Percentiles rank a stretch among this genome's conserved stretches.
Evolutionary conservation across 2,797 vertebrate genomes (phyloP).

Genomic region (Oryzias dopingdopingensis): DNA sequence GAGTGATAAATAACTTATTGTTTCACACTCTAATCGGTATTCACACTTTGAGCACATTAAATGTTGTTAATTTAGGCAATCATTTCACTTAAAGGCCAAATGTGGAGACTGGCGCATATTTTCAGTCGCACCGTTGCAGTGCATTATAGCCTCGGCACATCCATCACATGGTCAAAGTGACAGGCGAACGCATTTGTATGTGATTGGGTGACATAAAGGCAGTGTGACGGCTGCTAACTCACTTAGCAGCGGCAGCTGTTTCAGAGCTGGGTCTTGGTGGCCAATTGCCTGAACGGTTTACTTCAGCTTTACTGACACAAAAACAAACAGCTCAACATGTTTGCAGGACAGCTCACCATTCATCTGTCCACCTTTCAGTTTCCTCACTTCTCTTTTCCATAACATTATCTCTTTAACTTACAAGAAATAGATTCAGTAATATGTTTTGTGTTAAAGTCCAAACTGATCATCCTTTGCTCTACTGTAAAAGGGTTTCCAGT

Average conservation of each 20-base stretch:
- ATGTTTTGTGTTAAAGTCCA: too few relatives aligned
- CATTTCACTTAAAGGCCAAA: slow-evolving; percentile 98
- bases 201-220: slow-evolving; percentile 98
- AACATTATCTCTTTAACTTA: too few relatives aligned
- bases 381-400: slow-evolving; percentile 37
- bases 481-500: too few relatives aligned
- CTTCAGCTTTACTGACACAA: slow-evolving; percentile 99
- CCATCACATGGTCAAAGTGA: slow-evolving; percentile 86
- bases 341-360: slow-evolving; percentile 82
- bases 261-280: slow-evolving; percentile 90
- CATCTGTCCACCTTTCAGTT: slow-evolving; percentile 45
- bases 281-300: slow-evolving; percentile 98
- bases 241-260: slow-evolving; percentile 99
- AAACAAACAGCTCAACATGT: slow-evolving; percentile 93
- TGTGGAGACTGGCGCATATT: slow-evolving; percentile 87
- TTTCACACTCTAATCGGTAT: slow-evolving; percentile 98
- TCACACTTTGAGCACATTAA: slow-evolving; percentile 96
- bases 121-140: slow-evolving; percentile 74
- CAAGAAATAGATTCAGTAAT: too few relatives aligned
- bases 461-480: too few relatives aligned
- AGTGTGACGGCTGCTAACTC: slow-evolving; percentile 99
- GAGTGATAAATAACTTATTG: slow-evolving; percentile 99
- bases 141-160: slow-evolving; percentile 91
- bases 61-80: slow-evolving; percentile 96
- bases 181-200: slow-evolving; percentile 60